A percentile compares a stretch with the other conserved stretches of the same genome.
Conservation (phyloP, 2,113 vertebrate species). For the Odontophorus gujanensis region DNA sequence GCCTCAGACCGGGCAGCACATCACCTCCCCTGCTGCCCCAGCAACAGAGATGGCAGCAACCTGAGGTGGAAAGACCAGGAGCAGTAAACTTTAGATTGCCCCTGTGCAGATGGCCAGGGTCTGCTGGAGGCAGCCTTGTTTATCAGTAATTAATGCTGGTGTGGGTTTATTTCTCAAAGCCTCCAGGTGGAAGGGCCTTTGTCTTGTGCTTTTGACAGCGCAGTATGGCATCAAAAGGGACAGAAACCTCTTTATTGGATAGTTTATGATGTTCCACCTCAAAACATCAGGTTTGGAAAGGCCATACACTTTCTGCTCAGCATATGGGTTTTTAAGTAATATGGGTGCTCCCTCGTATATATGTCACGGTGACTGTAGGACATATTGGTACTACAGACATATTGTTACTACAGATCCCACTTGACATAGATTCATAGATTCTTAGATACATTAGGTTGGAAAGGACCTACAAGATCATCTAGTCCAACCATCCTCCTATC, state of each 20-base stretch:
- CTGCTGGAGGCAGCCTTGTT: neutral
- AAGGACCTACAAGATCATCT: too few species aligned
- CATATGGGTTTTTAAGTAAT: neutral
- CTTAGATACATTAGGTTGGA: too few species aligned
- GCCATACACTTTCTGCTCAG: neutral
- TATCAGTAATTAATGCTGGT: neutral
- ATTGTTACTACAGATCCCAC: neutral
- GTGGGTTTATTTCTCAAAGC: neutral
- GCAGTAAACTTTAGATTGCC: neutral
- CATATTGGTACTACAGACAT: slow-evolving; percentile 12
- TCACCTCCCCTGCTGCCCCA: neutral
- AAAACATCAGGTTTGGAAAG: neutral
- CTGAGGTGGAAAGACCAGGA: neutral
- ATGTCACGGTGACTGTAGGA: slow-evolving; percentile 3
- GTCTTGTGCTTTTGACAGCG: neutral
- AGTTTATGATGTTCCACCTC: neutral
- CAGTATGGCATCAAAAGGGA: neutral
- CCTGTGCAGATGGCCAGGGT: neutral
- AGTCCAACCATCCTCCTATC: too few species aligned
- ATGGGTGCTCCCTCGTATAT: neutral
- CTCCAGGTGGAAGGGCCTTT: neutral
- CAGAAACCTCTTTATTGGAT: neutral
- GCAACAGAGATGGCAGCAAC: neutral
- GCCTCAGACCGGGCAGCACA: neutral
- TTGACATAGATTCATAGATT: too few species aligned